A percentile compares a stretch with the other conserved stretches of the same genome.
These are phyloP conservation scores for Leucophenga maculata DNA, from an alignment of 2,888 invertebrate genomes.

Conservation along the genomic window DNA sequence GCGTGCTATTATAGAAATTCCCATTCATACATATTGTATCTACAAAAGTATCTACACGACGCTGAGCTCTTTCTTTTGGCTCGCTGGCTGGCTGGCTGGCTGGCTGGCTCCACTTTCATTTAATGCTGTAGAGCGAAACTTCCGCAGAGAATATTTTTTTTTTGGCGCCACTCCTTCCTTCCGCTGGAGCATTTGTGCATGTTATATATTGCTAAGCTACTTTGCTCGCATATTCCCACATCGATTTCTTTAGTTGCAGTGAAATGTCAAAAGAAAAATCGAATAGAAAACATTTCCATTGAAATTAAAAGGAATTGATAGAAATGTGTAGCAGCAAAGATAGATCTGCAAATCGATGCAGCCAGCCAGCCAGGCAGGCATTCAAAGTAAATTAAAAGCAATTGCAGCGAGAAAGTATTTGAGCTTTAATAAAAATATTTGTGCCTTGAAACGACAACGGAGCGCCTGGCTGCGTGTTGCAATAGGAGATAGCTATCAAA, in stretches of 20 bases:
- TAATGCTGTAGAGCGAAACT: neutral
- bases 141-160: neutral
- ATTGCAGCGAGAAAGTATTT: no score
- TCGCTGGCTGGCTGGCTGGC: no score
- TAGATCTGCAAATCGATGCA: no score
- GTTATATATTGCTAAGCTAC: no score
- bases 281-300: neutral
- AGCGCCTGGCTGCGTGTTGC: conserved; percentile 19
- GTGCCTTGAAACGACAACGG: neutral
- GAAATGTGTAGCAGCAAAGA: neutral
- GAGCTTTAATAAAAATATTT: neutral
- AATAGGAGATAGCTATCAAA: conserved; percentile 55
- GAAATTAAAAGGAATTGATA: conserved; percentile 4
- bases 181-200: neutral
- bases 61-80: neutral
- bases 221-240: no score
- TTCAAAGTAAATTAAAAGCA: no score
- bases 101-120: neutral
- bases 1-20: neutral
- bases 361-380: no score
- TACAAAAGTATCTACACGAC: neutral
- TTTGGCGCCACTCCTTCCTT: neutral
- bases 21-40: neutral
- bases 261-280: neutral
- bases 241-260: no score